These are phyloP conservation scores for Lagenorhynchus albirostris DNA, from an alignment of 2,113 vertebrate species.

Conservation along the genomic window DNA sequence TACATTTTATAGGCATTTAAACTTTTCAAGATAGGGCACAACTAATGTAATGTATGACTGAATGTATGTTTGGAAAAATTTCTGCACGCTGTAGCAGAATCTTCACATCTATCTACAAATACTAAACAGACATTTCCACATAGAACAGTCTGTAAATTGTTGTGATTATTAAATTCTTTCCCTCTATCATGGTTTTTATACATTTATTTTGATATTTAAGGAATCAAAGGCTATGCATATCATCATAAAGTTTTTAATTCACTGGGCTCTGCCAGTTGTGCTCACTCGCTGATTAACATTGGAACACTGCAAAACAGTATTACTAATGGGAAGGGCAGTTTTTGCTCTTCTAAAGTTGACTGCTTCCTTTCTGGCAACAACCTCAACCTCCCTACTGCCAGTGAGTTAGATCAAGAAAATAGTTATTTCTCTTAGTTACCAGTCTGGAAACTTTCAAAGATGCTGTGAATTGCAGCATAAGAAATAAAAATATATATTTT, in stretches of 20 bases:
- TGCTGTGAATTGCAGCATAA: neutral
- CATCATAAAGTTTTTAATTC: neutral
- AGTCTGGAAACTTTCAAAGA: neutral
- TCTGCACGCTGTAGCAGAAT: neutral
- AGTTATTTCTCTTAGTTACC: neutral
- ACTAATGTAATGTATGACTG: slow-evolving; percentile 41
- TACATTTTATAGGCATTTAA: slow-evolving; percentile 71
- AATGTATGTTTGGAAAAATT: slow-evolving; percentile 34
- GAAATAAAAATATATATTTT: neutral
- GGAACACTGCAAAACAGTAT: neutral
- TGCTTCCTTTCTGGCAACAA: neutral
- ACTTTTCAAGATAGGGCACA: slow-evolving; percentile 58
- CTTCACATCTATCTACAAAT: neutral
- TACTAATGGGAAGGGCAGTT: neutral
- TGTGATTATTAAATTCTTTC: slow-evolving; percentile 5
- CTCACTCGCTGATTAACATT: neutral
- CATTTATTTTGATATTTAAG: neutral
- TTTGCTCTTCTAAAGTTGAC: neutral
- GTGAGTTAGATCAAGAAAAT: neutral
- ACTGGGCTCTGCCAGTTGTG: neutral
- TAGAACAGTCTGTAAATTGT: neutral
- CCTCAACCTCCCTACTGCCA: neutral
- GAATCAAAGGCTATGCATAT: neutral
- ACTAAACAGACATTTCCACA: neutral
- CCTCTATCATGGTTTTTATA: neutral